phyloP scores from a whole-genome alignment of 2,888 invertebrate species.

The Celastrina argiolus region DNA sequence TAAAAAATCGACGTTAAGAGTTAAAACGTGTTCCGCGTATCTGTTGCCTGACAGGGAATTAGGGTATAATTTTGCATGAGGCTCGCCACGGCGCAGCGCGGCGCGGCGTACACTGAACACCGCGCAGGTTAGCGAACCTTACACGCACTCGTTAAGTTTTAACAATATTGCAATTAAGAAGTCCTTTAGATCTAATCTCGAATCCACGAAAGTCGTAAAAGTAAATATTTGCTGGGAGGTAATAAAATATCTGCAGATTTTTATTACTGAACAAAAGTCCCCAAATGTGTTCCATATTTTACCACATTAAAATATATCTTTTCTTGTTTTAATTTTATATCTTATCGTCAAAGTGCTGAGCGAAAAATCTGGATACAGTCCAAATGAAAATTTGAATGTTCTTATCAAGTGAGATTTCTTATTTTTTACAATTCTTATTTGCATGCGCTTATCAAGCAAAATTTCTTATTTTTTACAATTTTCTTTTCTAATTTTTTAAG shows the following conservation, averaged over 20 bases:
- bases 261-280: neutral
- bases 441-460: neutral
- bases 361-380: conserved; percentile 22
- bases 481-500: neutral
- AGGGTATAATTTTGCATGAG: conserved; percentile 18
- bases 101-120: neutral
- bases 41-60: conserved; percentile 11
- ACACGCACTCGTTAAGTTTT: conserved; percentile 2
- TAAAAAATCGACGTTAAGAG: conserved; percentile 5
- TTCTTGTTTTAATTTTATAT: neutral
- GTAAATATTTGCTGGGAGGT: neutral
- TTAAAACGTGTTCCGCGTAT: conserved; percentile 11
- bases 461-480: neutral
- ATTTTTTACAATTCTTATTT: neutral
- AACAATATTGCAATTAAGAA: neutral
- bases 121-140: neutral
- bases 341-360: neutral
- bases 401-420: neutral
- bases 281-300: conserved; percentile 14
- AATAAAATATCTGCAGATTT: neutral
- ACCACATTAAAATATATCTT: neutral
- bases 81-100: neutral
- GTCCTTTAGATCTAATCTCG: neutral
- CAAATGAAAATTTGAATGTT: neutral
- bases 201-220: neutral